These are phyloP conservation scores for Trissolcus basalis DNA, from an alignment of 1,140 invertebrate genomes.

Conservation along the genomic window DNA sequence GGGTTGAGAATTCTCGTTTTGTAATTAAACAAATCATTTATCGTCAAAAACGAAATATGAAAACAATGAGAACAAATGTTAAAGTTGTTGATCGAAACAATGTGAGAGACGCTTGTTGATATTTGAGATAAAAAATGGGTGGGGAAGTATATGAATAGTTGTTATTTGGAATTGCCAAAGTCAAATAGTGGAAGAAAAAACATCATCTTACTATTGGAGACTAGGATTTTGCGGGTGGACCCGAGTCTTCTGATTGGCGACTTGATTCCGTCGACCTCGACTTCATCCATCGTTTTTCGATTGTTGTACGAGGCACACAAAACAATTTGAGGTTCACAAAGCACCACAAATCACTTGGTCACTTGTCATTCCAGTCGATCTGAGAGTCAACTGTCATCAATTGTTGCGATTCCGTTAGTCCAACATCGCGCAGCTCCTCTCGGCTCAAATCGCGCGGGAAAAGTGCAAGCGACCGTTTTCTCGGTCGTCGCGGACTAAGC, in stretches of 20 bases:
- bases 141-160: too few relatives aligned
- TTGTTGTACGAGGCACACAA: background rate
- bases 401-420: too few relatives aligned
- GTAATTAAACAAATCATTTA: too few relatives aligned
- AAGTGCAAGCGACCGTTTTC: constrained; percentile 25
- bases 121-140: too few relatives aligned
- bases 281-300: constrained; percentile 78
- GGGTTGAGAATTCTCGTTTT: constrained; percentile 28
- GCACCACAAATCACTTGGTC: constrained; percentile 26
- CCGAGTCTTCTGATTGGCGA: constrained; percentile 86
- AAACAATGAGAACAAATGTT: too few relatives aligned
- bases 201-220: constrained; percentile 88
- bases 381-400: too few relatives aligned
- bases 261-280: constrained; percentile 81
- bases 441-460: background rate
- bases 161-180: too few relatives aligned
- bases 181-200: constrained; percentile 53
- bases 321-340: constrained; percentile 3
- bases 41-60: too few relatives aligned
- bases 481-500: constrained; percentile 51
- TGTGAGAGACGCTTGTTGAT: too few relatives aligned
- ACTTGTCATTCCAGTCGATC: constrained; percentile 9
- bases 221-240: constrained; percentile 85
- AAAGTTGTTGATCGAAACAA: too few relatives aligned
- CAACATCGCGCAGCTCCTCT: too few relatives aligned